Conservation (phyloP, 1,140 invertebrate genomes). For the Macrotrachela quadricornifera region DNA sequence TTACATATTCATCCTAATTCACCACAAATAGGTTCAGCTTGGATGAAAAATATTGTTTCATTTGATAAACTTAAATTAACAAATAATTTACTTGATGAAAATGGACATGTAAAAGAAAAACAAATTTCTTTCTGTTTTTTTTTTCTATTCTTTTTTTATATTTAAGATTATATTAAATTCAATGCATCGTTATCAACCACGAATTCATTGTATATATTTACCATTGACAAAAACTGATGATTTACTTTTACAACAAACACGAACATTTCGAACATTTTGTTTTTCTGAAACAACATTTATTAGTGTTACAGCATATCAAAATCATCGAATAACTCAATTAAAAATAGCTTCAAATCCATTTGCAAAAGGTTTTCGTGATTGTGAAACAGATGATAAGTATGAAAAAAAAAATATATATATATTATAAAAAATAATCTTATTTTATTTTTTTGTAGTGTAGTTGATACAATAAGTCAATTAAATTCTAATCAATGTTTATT, state of each 20-base stretch:
- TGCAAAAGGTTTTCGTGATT: slow-evolving; percentile 68
- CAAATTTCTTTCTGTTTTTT: not conserved
- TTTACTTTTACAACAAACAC: too few relatives aligned
- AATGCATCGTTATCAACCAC: slow-evolving; percentile 92
- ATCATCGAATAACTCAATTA: slow-evolving; percentile 79
- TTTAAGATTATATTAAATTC: slow-evolving; percentile 82
- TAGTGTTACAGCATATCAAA: slow-evolving; percentile 94
- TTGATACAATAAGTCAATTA: too few relatives aligned
- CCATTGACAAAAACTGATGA: too few relatives aligned
- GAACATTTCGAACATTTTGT: slow-evolving; percentile 47
- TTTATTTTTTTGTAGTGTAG: too few relatives aligned
- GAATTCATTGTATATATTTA: slow-evolving; percentile 71
- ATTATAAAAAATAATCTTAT: too few relatives aligned
- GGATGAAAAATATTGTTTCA: slow-evolving; percentile 90
- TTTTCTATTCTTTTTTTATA: slow-evolving; percentile 1
- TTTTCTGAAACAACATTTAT: slow-evolving; percentile 89
- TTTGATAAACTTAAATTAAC: slow-evolving; percentile 99
- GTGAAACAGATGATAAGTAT: slow-evolving; percentile 81
- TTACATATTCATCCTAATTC: slow-evolving; percentile 94
- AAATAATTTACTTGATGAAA: slow-evolving; percentile 91
- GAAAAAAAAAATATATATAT: too few relatives aligned
- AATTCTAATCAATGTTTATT: too few relatives aligned
- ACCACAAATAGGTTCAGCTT: slow-evolving; percentile 72
- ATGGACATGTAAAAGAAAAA: slow-evolving; percentile 74
- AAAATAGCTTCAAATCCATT: slow-evolving; percentile 86